Evolutionary conservation across 2,888 invertebrate species (phyloP).

Genomic region (Iselma pallidipennis): DNA sequence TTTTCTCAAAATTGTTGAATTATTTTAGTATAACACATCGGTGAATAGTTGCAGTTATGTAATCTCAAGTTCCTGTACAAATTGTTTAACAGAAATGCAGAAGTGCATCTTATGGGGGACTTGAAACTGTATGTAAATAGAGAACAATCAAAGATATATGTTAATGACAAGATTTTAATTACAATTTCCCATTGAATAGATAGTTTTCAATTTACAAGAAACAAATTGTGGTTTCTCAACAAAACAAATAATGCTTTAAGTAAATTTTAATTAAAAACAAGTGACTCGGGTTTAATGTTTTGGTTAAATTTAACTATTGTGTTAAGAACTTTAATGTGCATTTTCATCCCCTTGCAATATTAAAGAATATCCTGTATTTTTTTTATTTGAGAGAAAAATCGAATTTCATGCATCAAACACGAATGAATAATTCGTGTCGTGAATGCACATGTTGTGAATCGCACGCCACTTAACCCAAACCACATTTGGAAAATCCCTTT

Average conservation of each 20-base stretch:
- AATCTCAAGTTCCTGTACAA: constrained; percentile 8
- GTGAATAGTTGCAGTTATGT: constrained; percentile 14
- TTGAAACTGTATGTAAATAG: not conserved
- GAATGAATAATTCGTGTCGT: too few relatives aligned
- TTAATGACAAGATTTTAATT: not conserved
- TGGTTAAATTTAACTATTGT: too few relatives aligned
- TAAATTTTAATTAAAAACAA: too few relatives aligned
- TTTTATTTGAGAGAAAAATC: too few relatives aligned
- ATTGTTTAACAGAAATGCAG: constrained; percentile 16
- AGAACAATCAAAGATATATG: not conserved
- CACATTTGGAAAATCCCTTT: too few relatives aligned
- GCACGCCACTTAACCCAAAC: too few relatives aligned
- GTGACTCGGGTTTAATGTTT: too few relatives aligned
- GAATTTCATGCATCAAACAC: too few relatives aligned
- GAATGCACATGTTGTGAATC: too few relatives aligned
- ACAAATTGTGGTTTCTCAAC: not conserved
- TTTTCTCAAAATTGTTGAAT: constrained; percentile 10
- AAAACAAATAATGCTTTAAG: not conserved
- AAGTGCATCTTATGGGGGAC: not conserved
- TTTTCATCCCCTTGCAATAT: too few relatives aligned
- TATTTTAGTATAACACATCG: constrained; percentile 1
- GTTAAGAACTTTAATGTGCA: too few relatives aligned
- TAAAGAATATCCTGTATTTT: too few relatives aligned
- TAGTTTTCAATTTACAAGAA: not conserved
- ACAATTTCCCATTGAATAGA: not conserved